Evolutionary conservation across 2,888 invertebrate genomes (phyloP), one percentile per base, ranked within the genome.

Genomic region (Chymomyza amoena): DNA sequence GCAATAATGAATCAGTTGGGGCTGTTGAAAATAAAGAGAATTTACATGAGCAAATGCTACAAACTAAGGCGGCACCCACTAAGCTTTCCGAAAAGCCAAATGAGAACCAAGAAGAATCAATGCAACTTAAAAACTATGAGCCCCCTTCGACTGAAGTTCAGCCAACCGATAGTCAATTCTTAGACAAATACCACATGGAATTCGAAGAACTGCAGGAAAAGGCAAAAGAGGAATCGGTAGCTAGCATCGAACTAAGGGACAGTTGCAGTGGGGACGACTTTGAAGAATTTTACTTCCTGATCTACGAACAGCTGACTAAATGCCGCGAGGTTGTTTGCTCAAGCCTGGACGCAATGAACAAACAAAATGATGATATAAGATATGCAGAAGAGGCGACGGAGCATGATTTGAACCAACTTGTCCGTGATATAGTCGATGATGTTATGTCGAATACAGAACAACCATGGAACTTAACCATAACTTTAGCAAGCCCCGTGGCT

Each of bases 291-390:
- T 95, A 96, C 89, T 94, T 95, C 1, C 93, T 96, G 76, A 94
- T 97, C 64, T 96, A 96, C 91, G 93, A 94, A 54, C 96, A 97
- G 81, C 93, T 97, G 78, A 94, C 95, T 64, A 94, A 96, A 80
- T 96, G 96, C 4, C 95, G 96, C 84, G 94, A 95, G 0, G 96
- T 96, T 32, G 87, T 91, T n/a, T 74, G 82, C 10, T 78, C 79
- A 6, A 89, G 78, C 39, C 87, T 87, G 64, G 81, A 73, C 36
- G 85, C 84, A 64, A 81, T 77, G 10, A 16, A 75, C 18, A n/a
- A 4, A 9, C 10, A 18, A 16, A 16, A n/a, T 1, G 28, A 2
- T 7, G 57, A 57, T 28, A 13, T 7, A 4, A 25, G 57, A 10
- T 56, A 45, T 32, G 59, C 5, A 5, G 70, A 77, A 25, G 77